Evolutionary conservation across 1,140 invertebrate genomes (phyloP).

Genomic region (Zelostemma sp.): DNA sequence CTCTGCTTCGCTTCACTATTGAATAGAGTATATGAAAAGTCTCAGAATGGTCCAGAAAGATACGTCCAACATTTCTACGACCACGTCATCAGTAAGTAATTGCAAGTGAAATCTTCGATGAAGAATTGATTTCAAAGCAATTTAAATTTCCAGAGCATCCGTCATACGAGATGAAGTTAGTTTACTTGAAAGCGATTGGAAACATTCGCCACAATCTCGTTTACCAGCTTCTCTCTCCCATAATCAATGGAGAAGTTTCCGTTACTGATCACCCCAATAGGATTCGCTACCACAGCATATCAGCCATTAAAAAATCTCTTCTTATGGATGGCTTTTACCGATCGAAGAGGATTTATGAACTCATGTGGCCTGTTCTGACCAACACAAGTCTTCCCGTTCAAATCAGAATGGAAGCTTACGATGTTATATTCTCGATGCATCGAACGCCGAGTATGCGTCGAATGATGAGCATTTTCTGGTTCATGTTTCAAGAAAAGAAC

Average conservation of each 20-base stretch:
- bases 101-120: not conserved
- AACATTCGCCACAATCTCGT: constrained; percentile 50
- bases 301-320: constrained; percentile 45
- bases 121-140: not conserved
- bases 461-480: constrained; percentile 63
- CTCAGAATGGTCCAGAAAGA: constrained; percentile 16
- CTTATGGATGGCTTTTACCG: constrained; percentile 40
- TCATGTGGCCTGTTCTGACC: constrained; percentile 65
- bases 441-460: constrained; percentile 51
- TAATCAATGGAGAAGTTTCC: constrained; percentile 42
- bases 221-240: constrained; percentile 44
- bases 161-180: constrained; percentile 47
- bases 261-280: constrained; percentile 43
- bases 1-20: constrained; percentile 62
- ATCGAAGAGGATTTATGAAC: constrained; percentile 35
- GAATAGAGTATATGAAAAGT: constrained; percentile 53
- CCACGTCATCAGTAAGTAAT: constrained; percentile 46
- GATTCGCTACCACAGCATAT: constrained; percentile 59
- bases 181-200: constrained; percentile 56
- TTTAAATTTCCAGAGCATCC: constrained; percentile 42
- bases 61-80: constrained; percentile 51
- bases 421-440: constrained; percentile 55
- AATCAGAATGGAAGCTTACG: constrained; percentile 60
- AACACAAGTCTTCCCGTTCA: constrained; percentile 52
- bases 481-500: constrained; percentile 61